Base-by-base conservation (phyloP, 2,113 vertebrate genomes). In the Salvelinus fontinalis region DNA sequence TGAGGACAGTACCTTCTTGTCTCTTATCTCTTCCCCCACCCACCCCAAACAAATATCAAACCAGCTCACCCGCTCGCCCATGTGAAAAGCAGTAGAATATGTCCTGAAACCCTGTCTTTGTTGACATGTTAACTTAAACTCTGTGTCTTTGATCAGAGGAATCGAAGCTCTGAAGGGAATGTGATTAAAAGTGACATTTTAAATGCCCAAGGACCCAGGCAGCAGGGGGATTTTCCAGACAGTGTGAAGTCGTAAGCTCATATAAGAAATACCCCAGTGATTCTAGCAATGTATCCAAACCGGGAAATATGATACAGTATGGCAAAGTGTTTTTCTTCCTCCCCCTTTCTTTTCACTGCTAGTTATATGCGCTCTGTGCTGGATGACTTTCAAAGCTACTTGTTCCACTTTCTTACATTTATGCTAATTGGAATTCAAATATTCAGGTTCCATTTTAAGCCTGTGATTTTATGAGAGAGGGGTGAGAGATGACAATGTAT, bases 361-460 rank as follows among this genome's bases (percentile, higher is more conserved):
- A 67, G 54, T 84, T 87, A 75, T 84, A 82, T 81, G 83, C 69
- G 86, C 80, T 86, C 89, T 85, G 88, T 72, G 80, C 90, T 90
- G 88, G 83, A 89, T 91, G 89, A 92, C 89, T 94, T 92, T 92
- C 87, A 93, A 90, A 91, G 90, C 86, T 79, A 87, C 90, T 93
- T 89, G 86, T 93, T 92, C 91, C 89, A 89, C 90, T 90, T 89
- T 87, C 84, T 86, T 88, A 86, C 87, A 89, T 91, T 92, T 92
- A 93, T 92, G 91, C 82, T 89, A 91, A 92, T 91, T 91, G 84
- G 80, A 90, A 93, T 91, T 89, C 90, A 94, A 92, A 93, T 91
- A 83, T 81, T 62, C 74, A 82, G 74, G 81, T 89, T 85, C 81
- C 79, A 76, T 89, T 91, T 91, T 90, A 92, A 92, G 91, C 89